Evolutionary conservation across 2,888 invertebrate genomes (phyloP), one percentile per base, ranked within the genome.

Genomic region (Platerodrilus igneus): DNA sequence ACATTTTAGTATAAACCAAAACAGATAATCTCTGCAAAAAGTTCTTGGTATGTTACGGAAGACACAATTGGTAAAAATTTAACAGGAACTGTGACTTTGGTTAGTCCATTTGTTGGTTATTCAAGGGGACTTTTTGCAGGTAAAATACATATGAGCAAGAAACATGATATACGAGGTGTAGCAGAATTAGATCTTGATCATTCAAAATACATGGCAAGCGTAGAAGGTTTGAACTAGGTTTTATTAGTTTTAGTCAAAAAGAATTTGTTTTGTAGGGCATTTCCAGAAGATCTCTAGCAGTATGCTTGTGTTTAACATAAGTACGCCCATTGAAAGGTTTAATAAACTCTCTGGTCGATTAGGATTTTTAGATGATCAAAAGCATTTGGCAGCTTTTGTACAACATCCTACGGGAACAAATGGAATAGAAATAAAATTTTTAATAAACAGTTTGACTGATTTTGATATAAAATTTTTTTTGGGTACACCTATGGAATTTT

Each of bases 391-490:
- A 0, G 85, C 87, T 0, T 79, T 84, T 68, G 68, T 88, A 0
- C 74, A 77, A 26, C 79, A 82, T 0, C 81, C 84, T 0, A 73
- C 75, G 13, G 77, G 79, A n/a, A 79, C 79, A 3, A 64, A 84
- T 1, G 88, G 88, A 48, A 62, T 75, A 15, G 88, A 89, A 65
- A 66, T 79, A 0, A 66, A 84, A 0, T 74, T 81, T 6, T 75
- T 78, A 40, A 59, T 88, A 18, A 64, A 73, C 11, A 76, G 79
- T 4, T 58, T 79, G 5, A 72, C 79, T 50, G 76, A 85, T 53
- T 89, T 88, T 63, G 78, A 89, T 63, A 66, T 86, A 0, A 84
- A 80, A 52, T 72, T 88, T 0, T 78, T 81, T 53, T 60, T 87
- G 1, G 86, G 84, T 0, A 76, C 87, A 1, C 86, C 88, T 1